Evolutionary conservation across 2,797 vertebrate species (phyloP).

Genomic region (Strix occidentalis): DNA sequence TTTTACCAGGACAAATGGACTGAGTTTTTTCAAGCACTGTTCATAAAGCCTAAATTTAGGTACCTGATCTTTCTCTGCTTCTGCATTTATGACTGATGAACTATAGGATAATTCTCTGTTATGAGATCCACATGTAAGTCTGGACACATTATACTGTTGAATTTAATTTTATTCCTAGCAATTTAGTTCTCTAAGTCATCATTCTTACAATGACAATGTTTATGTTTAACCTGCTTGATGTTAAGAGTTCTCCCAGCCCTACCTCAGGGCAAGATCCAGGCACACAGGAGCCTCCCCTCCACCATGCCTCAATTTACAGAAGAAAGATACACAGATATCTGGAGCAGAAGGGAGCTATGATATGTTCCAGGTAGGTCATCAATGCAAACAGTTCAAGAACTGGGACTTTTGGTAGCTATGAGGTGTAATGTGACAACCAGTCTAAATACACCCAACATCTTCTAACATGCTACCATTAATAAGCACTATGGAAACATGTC

Average conservation of each 20-base stretch:
- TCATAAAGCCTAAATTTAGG: not conserved
- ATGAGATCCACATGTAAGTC: not conserved
- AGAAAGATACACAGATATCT: not conserved
- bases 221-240: not conserved
- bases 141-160: not conserved
- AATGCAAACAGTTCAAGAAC: not conserved
- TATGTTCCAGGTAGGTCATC: not conserved
- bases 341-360: not conserved
- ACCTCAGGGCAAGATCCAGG: not conserved
- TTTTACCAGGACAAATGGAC: not conserved
- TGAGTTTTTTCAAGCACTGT: not conserved
- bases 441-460: not conserved
- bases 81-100: not conserved
- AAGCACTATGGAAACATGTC: not conserved
- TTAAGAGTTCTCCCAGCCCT: not conserved
- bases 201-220: not conserved
- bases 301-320: not conserved
- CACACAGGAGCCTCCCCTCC: accelerated
- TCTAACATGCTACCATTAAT: not conserved
- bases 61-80: not conserved
- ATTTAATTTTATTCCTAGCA: not conserved
- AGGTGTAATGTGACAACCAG: not conserved
- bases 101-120: not conserved
- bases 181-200: not conserved
- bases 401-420: not conserved